phyloP scores from a whole-genome alignment of 2,888 invertebrate genomes.

The Cheilosia grossa region DNA sequence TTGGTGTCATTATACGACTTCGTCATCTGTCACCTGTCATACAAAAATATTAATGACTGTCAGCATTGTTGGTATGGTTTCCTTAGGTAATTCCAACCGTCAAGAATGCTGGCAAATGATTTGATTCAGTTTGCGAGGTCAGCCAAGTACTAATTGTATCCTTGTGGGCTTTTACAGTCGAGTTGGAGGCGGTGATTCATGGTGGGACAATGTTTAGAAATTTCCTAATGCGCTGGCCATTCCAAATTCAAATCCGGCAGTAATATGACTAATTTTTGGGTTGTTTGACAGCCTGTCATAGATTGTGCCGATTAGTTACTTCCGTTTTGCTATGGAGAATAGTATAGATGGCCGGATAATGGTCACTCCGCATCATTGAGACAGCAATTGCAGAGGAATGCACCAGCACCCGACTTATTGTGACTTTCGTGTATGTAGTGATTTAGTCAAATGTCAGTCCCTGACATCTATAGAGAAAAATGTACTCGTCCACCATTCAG shows the following conservation, averaged over 20 bases:
- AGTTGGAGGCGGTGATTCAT: slow-evolving; percentile 7
- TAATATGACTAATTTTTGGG: slow-evolving; percentile 32
- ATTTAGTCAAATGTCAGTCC: no score
- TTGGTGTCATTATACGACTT: neutral
- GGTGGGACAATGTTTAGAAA: slow-evolving; percentile 20
- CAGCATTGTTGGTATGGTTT: slow-evolving; percentile 18
- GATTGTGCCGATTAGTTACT: slow-evolving; percentile 4
- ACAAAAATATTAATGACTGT: slow-evolving; percentile 32
- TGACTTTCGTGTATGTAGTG: no score
- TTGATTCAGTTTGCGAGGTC: slow-evolving; percentile 26
- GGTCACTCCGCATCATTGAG: neutral
- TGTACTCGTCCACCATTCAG: no score
- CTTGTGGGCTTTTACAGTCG: slow-evolving; percentile 9
- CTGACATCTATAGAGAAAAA: no score
- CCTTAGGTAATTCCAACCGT: slow-evolving; percentile 23
- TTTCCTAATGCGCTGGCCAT: slow-evolving; percentile 27
- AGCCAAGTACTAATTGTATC: slow-evolving; percentile 14
- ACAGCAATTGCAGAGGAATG: neutral
- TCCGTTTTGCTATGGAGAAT: neutral
- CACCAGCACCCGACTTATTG: no score
- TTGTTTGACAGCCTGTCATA: slow-evolving; percentile 1
- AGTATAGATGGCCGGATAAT: neutral
- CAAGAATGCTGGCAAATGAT: slow-evolving; percentile 15
- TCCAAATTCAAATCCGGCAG: slow-evolving; percentile 21
- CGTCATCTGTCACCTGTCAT: slow-evolving; percentile 28